Conservation (phyloP, 2,888 invertebrate species). For the Coenonympha glycerion region DNA sequence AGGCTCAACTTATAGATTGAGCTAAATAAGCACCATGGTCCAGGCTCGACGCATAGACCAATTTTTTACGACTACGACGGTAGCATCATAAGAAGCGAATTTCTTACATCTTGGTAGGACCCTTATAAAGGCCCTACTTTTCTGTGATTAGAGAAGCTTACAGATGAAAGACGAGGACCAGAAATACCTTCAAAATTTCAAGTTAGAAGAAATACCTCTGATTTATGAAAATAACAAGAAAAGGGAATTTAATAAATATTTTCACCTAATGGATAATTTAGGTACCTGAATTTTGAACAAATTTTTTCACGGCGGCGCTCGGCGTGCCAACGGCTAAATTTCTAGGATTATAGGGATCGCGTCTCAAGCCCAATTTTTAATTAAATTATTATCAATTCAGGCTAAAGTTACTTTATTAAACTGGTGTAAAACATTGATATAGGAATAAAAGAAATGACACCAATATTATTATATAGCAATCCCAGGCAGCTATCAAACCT, state of each 20-base stretch:
- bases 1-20: no score
- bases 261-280: conserved; percentile 12
- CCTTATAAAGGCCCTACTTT: no score
- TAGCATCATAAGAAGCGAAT: no score
- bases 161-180: background rate
- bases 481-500: no score
- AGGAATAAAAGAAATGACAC: background rate
- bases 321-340: conserved; percentile 23
- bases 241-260: conserved; percentile 14
- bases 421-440: background rate
- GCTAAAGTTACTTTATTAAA: conserved; percentile 10
- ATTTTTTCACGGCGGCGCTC: conserved; percentile 21
- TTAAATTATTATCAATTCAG: conserved; percentile 24
- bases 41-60: no score
- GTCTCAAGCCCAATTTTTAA: conserved; percentile 22
- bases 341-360: conserved; percentile 24
- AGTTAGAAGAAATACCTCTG: background rate
- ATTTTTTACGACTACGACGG: no score
- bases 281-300: conserved; percentile 9
- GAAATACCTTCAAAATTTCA: background rate
- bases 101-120: no score
- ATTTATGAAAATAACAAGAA: conserved; percentile 12
- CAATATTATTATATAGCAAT: background rate
- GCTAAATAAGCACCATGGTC: no score
- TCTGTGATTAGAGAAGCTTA: background rate